phyloP scores from a whole-genome alignment of 2,113 vertebrate species.

The Spermophilus dauricus region DNA sequence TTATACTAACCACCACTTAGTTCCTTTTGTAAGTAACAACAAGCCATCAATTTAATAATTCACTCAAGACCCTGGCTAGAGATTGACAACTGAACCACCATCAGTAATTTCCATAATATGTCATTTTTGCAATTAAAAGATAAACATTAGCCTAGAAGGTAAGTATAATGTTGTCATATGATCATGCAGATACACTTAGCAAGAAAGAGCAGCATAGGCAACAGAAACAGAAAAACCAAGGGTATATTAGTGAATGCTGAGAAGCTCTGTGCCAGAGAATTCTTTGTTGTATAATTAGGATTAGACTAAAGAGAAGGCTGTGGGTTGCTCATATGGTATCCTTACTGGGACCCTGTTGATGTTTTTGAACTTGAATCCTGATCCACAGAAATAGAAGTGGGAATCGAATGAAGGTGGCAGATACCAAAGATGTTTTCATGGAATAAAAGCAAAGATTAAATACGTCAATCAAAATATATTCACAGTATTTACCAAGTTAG shows the following conservation, averaged over 20 bases:
- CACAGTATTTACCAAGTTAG: neutral
- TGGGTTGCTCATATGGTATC: neutral
- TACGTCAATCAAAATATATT: neutral
- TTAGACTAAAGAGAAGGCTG: neutral
- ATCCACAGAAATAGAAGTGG: neutral
- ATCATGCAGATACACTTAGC: neutral
- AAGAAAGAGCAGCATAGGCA: neutral
- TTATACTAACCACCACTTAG: neutral
- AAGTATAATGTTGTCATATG: neutral
- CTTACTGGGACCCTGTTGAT: neutral
- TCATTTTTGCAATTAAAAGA: neutral
- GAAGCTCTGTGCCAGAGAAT: neutral
- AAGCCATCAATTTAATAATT: neutral
- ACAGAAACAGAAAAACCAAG: neutral
- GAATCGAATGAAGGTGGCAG: neutral
- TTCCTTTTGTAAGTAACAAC: neutral
- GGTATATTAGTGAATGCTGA: neutral
- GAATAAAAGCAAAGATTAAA: neutral
- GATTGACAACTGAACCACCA: neutral
- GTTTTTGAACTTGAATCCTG: neutral
- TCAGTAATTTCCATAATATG: neutral
- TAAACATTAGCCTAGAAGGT: neutral
- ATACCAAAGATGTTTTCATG: neutral
- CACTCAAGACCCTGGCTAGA: neutral
- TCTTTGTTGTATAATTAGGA: neutral